Base-by-base conservation (phyloP, 1,140 invertebrate species). In the Bombyx mori region DNA sequence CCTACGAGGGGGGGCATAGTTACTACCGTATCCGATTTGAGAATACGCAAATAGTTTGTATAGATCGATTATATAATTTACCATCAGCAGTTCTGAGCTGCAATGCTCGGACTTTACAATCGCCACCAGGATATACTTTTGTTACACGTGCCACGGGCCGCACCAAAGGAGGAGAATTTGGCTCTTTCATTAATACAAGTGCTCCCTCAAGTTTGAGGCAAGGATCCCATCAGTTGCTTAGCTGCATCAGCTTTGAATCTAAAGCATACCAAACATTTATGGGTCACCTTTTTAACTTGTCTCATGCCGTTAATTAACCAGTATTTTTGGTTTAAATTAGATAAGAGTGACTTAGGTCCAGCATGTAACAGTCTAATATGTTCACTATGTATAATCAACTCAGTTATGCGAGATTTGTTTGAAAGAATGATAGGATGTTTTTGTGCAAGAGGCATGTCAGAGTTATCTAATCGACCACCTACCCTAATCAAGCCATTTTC, bases 391-490 rank as follows among this genome's bases (percentile, higher is more conserved):
- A 18, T 18, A 45, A 73, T 61, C n/a, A 73, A 22, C 12, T 42
- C 44, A 4, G 71, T 68, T 3, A 73, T 46, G 8, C 48, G n/a
- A 58, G 69, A 69, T 2, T 60, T 56, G 42, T 55, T 53, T 3
- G 70, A 59, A 44, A 76, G 50, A 5, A 74, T 45, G 6, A 74
- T 70, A n/a, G 71, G 71, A 61, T 73, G 63, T 52, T 73, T 73
- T n/a, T 69, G 63, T 53, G 60, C 44, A 51, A 63, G 62, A 0
- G 57, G 8, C 8, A 73, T 18, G 7, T 51, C 42, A 8, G 65
- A 56, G 44, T 70, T 63, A 3, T 57, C 42, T 18, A 76, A 54
- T n/a, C 69, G 56, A 44, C 73, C 68, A 8, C 73, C 70, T 2
- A 75, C 73, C 47, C 66, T 53, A 10, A 75, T 12, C 8, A 75